A percentile compares a stretch with the other conserved stretches of the same genome.
phyloP scores from a whole-genome alignment of 2,888 invertebrate genomes.

The Carcina quercana region DNA sequence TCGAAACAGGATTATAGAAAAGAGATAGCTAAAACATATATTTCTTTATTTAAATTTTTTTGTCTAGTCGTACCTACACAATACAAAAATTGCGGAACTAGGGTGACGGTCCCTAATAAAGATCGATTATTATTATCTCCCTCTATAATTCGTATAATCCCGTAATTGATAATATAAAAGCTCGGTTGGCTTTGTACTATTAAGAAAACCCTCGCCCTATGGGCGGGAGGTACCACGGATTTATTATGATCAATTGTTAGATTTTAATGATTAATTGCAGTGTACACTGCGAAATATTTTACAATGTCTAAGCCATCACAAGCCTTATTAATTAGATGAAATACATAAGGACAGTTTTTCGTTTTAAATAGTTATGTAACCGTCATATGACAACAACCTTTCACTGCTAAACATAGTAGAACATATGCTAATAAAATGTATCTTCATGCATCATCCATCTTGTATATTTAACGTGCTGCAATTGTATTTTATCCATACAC shows the following conservation, averaged over 20 bases:
- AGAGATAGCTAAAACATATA: too few relatives aligned
- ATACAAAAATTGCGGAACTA: conserved; percentile 16
- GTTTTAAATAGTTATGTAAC: too few relatives aligned
- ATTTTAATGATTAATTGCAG: conserved; percentile 55
- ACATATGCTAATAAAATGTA: too few relatives aligned
- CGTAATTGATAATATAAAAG: conserved; percentile 62
- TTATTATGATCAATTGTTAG: conserved; percentile 56
- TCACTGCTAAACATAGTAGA: too few relatives aligned
- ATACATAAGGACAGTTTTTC: too few relatives aligned
- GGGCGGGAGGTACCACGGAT: conserved; percentile 28
- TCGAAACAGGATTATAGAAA: too few relatives aligned
- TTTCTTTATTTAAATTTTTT: too few relatives aligned
- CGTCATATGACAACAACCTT: too few relatives aligned
- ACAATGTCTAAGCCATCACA: conserved; percentile 25
- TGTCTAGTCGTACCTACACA: conserved; percentile 6
- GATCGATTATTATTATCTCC: conserved; percentile 57
- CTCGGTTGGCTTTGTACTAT: conserved; percentile 49
- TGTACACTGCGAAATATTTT: conserved; percentile 25
- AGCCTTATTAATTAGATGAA: conserved; percentile 21
- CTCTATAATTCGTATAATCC: conserved; percentile 58
- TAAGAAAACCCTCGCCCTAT: conserved; percentile 40
- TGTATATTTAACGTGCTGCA: too few relatives aligned
- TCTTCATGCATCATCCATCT: too few relatives aligned
- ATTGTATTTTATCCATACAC: too few relatives aligned
- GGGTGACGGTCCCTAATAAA: conserved; percentile 37